Conservation (phyloP, 2,888 invertebrate species). For the Rhagophthalmus giganteus region DNA sequence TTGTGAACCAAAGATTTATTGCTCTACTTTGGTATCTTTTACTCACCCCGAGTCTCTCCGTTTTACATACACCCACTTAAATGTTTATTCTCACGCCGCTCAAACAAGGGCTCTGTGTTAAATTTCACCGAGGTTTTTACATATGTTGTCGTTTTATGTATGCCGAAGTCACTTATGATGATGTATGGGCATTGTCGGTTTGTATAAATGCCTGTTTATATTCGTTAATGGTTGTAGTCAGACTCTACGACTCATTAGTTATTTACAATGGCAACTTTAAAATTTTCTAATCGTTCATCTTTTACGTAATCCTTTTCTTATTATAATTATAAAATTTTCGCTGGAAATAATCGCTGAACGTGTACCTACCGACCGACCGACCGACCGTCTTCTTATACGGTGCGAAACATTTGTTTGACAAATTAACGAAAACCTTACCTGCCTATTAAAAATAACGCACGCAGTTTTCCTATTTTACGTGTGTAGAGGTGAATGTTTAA, state of each 20-base stretch:
- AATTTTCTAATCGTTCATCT: conserved; percentile 9
- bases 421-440: too few species aligned
- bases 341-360: too few species aligned
- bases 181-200: conserved; percentile 42
- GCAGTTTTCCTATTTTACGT: too few species aligned
- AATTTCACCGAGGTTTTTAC: conserved; percentile 39
- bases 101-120: conserved; percentile 35
- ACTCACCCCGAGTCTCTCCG: conserved; percentile 39
- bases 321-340: too few species aligned
- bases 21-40: conserved; percentile 39
- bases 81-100: conserved; percentile 44
- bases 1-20: conserved; percentile 48
- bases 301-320: conserved; percentile 1
- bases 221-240: conserved; percentile 37
- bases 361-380: too few species aligned
- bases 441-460: conserved; percentile 3
- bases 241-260: conserved; percentile 34
- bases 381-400: too few species aligned
- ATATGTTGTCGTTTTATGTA: conserved; percentile 43
- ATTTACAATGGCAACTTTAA: conserved; percentile 21
- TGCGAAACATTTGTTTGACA: too few species aligned
- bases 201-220: conserved; percentile 44
- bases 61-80: conserved; percentile 50
- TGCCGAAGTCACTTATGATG: conserved; percentile 48
- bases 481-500: conserved; percentile 21